Evolutionary conservation across 2,888 invertebrate species (phyloP).

Genomic region (Nemotelus nigrinus): DNA sequence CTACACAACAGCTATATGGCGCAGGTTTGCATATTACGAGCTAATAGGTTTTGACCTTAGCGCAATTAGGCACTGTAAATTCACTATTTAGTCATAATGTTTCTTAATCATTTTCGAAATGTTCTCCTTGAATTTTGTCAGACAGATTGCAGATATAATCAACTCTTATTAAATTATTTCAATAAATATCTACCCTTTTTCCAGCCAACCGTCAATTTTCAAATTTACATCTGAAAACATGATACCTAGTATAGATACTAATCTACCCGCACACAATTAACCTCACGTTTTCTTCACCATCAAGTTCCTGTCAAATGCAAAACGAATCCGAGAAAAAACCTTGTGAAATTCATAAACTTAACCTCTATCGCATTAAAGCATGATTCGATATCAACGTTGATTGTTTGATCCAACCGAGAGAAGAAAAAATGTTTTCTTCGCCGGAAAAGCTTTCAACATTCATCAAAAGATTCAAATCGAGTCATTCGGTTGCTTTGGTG

Average conservation of each 20-base stretch:
- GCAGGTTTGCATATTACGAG: too few species aligned
- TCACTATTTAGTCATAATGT: too few species aligned
- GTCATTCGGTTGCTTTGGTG: background rate
- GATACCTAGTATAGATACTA: too few species aligned
- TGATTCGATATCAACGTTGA: background rate
- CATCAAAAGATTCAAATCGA: background rate
- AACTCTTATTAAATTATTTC: too few species aligned
- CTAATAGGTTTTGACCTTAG: too few species aligned
- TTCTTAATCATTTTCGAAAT: too few species aligned
- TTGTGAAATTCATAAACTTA: background rate
- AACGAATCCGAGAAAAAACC: background rate
- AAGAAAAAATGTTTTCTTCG: background rate
- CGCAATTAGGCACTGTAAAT: too few species aligned
- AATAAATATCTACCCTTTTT: too few species aligned
- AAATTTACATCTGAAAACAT: background rate
- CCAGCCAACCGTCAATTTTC: background rate
- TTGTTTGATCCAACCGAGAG: background rate
- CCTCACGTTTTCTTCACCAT: slow-evolving; percentile 2
- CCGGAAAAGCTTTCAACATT: background rate
- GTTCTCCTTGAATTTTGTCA: too few species aligned
- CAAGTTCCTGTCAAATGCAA: too few species aligned
- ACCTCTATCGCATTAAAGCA: background rate
- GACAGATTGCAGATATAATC: too few species aligned
- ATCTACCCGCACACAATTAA: background rate
- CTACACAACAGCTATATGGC: too few species aligned